phyloP scores from a whole-genome alignment of 2,797 vertebrate species.

The Phylloscopus collybita region DNA sequence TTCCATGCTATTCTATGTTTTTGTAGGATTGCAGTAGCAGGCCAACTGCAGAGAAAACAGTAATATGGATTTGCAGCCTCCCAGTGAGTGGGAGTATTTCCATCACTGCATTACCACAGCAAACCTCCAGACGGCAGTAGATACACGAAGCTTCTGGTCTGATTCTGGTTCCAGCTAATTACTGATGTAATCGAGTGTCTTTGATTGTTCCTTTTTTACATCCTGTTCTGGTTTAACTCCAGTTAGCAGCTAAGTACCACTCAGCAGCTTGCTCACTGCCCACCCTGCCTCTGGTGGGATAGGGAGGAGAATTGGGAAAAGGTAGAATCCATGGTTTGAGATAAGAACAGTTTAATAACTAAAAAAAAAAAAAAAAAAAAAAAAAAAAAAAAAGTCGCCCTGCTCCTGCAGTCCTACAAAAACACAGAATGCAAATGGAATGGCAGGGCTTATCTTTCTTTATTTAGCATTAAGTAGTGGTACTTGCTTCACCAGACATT shows the following conservation, averaged over 20 bases:
- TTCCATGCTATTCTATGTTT: background rate
- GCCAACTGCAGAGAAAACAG: background rate
- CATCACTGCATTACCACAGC: background rate
- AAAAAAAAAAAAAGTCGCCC: background rate
- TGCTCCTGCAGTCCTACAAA: background rate
- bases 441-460: background rate
- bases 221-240: background rate
- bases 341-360: background rate
- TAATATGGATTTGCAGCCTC: background rate
- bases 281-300: background rate
- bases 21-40: background rate
- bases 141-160: background rate
- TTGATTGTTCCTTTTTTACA: background rate
- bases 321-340: background rate
- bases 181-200: background rate
- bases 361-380: background rate
- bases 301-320: background rate
- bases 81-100: background rate
- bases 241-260: background rate
- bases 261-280: background rate
- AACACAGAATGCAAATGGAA: background rate
- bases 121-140: constrained; percentile 14
- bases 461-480: background rate
- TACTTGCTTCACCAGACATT: background rate
- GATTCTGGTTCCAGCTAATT: background rate